A percentile compares a stretch with the other conserved stretches of the same genome.
These are phyloP conservation scores for Micromys minutus DNA, from an alignment of 2,113 vertebrate genomes.

Conservation along the genomic window DNA sequence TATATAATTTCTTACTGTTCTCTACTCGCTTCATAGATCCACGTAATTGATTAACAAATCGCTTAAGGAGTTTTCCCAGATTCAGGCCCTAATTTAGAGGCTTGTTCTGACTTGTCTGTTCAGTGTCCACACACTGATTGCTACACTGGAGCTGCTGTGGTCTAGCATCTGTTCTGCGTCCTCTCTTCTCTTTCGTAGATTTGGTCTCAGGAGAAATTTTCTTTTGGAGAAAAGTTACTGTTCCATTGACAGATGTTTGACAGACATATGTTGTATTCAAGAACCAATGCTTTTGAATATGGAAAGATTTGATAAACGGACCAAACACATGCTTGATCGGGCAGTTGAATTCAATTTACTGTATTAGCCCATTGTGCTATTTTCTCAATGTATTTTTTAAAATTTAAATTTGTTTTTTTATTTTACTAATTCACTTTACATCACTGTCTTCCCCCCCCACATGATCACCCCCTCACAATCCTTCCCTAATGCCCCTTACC, in stretches of 20 bases:
- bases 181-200: background rate
- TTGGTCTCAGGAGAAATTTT: background rate
- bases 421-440: no score
- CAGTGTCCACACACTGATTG: background rate
- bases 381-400: background rate
- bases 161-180: background rate
- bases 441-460: no score
- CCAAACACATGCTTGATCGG: background rate
- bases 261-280: background rate
- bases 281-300: background rate
- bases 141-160: background rate
- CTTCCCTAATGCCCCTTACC: no score
- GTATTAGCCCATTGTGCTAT: background rate
- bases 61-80: background rate
- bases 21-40: background rate
- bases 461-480: no score
- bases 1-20: background rate
- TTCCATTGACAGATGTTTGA: background rate
- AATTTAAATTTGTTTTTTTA: no score
- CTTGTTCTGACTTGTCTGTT: background rate
- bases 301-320: background rate
- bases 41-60: background rate
- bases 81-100: background rate
- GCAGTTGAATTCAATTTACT: conserved; percentile 10
- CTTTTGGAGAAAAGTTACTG: background rate